These are phyloP conservation scores for Leiothrix lutea DNA, from an alignment of 2,113 vertebrate species.

Conservation along the genomic window DNA sequence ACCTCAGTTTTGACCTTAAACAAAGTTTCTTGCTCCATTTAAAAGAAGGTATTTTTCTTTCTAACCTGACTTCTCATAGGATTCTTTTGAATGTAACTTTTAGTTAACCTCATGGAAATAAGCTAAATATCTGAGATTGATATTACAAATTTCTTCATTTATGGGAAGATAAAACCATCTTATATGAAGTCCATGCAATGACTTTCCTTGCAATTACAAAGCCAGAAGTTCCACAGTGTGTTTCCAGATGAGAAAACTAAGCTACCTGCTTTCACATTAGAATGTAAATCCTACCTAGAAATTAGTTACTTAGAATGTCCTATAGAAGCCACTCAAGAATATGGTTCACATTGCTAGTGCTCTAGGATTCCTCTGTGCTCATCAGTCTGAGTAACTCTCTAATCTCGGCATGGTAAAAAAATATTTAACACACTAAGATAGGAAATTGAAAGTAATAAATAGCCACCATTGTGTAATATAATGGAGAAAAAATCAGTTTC, in stretches of 20 bases:
- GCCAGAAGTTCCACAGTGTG: not conserved
- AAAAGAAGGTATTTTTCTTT: slow-evolving; percentile 22
- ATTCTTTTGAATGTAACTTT: not conserved
- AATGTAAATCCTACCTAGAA: slow-evolving; percentile 36
- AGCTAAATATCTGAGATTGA: not conserved
- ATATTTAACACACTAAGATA: not conserved
- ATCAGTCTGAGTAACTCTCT: not conserved
- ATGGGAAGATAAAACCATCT: not conserved
- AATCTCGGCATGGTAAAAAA: not conserved
- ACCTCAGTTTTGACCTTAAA: slow-evolving; percentile 52
- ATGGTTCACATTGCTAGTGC: not conserved
- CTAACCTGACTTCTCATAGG: slow-evolving; percentile 13
- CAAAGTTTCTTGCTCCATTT: not conserved
- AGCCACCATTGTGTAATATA: not conserved
- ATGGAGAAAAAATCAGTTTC: not conserved
- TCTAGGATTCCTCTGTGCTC: slow-evolving; percentile 16
- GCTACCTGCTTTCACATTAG: slow-evolving; percentile 24
- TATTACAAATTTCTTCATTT: not conserved
- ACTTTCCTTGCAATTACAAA: not conserved
- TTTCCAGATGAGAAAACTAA: slow-evolving; percentile 3
- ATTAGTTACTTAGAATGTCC: not conserved
- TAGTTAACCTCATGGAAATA: not conserved
- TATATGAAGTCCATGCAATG: not conserved
- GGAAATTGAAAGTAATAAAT: slow-evolving; percentile 1
- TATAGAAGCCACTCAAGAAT: not conserved